A percentile compares a stretch with the other conserved stretches of the same genome.
phyloP scores from a whole-genome alignment of 2,797 vertebrate genomes.

The Hippoglossus hippoglossus region DNA sequence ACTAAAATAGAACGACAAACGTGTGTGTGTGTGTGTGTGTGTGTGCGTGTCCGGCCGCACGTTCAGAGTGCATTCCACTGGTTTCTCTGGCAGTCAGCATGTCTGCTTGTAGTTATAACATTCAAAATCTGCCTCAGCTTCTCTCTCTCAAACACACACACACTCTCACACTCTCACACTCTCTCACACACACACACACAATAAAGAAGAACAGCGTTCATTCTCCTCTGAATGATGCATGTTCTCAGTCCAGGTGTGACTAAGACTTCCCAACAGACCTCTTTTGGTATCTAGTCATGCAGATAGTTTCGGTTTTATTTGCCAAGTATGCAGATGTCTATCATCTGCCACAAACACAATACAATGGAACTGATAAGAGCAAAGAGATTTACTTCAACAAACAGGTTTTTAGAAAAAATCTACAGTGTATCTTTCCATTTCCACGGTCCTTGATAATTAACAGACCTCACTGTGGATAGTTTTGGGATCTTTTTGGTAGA shows the following conservation, averaged over 20 bases:
- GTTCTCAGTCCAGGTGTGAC: not conserved
- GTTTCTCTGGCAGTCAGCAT: conserved; percentile 68
- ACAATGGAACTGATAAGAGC: not conserved
- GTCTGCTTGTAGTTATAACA: conserved; percentile 52
- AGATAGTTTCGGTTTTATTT: conserved; percentile 2
- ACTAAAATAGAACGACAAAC: too few species aligned
- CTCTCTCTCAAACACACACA: not conserved
- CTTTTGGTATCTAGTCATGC: not conserved
- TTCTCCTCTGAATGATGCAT: not conserved
- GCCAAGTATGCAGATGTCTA: not conserved
- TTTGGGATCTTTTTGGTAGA: not conserved
- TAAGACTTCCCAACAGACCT: not conserved
- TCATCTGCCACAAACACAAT: not conserved
- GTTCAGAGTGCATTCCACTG: conserved; percentile 70
- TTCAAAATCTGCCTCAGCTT: conserved; percentile 35
- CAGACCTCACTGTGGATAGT: not conserved
- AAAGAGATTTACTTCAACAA: too few species aligned
- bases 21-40: conserved; percentile 31
- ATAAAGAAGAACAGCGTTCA: not conserved
- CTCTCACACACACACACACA: not conserved
- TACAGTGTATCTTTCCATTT: too few species aligned
- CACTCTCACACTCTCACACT: not conserved
- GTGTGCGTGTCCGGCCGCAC: conserved; percentile 15
- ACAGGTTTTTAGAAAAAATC: too few species aligned
- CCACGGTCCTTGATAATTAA: too few species aligned